Base-by-base conservation (phyloP, 2,113 vertebrate genomes). In the Lagopus leucura region DNA sequence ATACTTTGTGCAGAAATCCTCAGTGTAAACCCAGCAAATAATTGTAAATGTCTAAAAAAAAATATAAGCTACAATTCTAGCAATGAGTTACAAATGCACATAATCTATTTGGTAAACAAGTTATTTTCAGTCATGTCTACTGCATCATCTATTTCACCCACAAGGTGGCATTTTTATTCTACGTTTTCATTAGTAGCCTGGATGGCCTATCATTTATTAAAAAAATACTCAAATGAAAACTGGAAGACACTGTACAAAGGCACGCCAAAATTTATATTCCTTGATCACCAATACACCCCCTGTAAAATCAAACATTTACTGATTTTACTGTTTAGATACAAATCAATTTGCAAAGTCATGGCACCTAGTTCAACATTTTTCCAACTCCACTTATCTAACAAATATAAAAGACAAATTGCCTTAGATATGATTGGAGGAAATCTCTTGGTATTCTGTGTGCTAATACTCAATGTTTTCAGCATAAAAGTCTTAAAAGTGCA, bases 101-200 rank as follows among this genome's bases (percentile, higher is more conserved):
- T 25, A 89, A 81, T 66, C 42, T 34, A 32, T 48, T 78, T 72
- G 40, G 25, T 38, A 47, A 82, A 48, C 38, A 77, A 24, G 19
- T 74, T 8, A 9, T 38, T 89, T 84, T 71, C 30, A 85, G 45
- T 58, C 55, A 75, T 20, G 42, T 32, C 42, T 92, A 54, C 50
- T 89, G 87, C 64, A 88, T 70, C 92, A 61, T 81, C 47, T 79
- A 82, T 42, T 93, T 84, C 81, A 42, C 28, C 84, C 94, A 97
- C 87, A 76, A 94, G 95, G 82, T 96, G 94, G 96, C 91, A 96
- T 74, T n/a, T 83, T 96, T 19, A 81, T 89, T 77, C 48, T 81
- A 88, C 3, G 1, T 34, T 95, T 95, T 79, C 71, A 43, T 52
- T 74, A 89, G 22, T 25, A 67, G 45, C 20, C 42, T 52, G 10